Conservation (phyloP, 1,140 invertebrate species). For the Antheraea mylitta region DNA sequence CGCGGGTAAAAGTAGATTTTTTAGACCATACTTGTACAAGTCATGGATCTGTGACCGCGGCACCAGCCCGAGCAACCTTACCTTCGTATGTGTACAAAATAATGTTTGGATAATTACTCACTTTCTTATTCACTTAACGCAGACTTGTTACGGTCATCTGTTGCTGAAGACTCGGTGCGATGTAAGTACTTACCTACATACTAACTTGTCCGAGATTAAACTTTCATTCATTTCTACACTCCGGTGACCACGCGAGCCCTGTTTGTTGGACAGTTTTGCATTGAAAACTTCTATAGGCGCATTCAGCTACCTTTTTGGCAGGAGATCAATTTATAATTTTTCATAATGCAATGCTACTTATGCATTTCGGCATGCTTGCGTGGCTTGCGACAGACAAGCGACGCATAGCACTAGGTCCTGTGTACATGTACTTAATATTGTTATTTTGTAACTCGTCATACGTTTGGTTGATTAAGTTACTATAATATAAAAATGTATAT, state of each 20-base stretch:
- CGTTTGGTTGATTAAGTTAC: too few species aligned
- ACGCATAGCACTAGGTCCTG: too few species aligned
- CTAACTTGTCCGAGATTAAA: conserved; percentile 8
- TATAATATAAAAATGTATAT: too few species aligned
- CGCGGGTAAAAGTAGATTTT: too few species aligned
- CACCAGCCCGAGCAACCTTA: neutral
- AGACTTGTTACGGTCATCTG: conserved; percentile 9
- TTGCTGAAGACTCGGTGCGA: neutral
- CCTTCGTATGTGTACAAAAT: neutral
- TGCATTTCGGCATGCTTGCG: too few species aligned
- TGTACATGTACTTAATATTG: too few species aligned
- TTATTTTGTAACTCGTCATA: too few species aligned
- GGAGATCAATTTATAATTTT: too few species aligned
- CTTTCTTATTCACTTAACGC: conserved; percentile 9
- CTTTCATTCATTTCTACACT: conserved; percentile 17
- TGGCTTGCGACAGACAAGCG: too few species aligned
- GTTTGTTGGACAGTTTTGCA: neutral
- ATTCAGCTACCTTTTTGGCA: too few species aligned
- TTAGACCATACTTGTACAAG: neutral
- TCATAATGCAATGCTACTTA: too few species aligned
- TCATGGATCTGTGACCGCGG: neutral
- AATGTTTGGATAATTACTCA: conserved; percentile 7
- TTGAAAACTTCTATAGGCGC: too few species aligned
- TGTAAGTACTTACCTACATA: neutral
- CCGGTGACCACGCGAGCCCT: neutral